Percentiles rank a stretch among this genome's conserved stretches.
Evolutionary conservation across 2,113 vertebrate genomes (phyloP).

Genomic region (Agelaius phoeniceus): DNA sequence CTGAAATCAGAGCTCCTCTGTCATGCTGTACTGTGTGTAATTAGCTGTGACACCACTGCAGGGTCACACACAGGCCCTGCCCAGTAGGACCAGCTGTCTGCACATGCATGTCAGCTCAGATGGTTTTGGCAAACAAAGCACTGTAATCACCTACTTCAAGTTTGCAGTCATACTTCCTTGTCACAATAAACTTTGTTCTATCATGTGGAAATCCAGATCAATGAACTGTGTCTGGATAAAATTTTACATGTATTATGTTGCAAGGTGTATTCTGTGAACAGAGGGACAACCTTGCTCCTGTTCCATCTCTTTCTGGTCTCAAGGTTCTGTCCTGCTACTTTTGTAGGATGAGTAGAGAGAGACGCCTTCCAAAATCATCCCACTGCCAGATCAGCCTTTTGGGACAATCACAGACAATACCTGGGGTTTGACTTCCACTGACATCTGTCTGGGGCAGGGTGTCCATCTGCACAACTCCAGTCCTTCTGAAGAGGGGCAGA

Average conservation of each 20-base stretch:
- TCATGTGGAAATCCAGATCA: not conserved
- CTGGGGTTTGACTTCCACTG: not conserved
- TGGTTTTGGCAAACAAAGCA: not conserved
- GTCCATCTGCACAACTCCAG: not conserved
- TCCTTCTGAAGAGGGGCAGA: not conserved
- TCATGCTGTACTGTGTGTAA: not conserved
- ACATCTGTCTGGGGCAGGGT: not conserved
- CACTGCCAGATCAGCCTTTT: not conserved
- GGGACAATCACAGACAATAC: not conserved
- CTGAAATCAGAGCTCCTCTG: not conserved
- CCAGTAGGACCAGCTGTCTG: not conserved
- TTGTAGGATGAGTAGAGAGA: not conserved
- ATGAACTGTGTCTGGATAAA: not conserved
- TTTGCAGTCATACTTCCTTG: not conserved
- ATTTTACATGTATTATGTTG: not conserved
- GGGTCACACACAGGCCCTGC: not conserved
- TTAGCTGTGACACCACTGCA: no score
- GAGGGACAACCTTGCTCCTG: not conserved
- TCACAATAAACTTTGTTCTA: not conserved
- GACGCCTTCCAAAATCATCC: not conserved
- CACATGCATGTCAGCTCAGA: not conserved
- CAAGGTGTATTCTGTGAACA: not conserved
- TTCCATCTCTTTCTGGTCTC: not conserved
- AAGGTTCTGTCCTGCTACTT: not conserved
- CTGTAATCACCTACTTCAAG: not conserved